These are phyloP conservation scores for Fulica atra DNA, from an alignment of 2,113 vertebrate species.

Conservation along the genomic window DNA sequence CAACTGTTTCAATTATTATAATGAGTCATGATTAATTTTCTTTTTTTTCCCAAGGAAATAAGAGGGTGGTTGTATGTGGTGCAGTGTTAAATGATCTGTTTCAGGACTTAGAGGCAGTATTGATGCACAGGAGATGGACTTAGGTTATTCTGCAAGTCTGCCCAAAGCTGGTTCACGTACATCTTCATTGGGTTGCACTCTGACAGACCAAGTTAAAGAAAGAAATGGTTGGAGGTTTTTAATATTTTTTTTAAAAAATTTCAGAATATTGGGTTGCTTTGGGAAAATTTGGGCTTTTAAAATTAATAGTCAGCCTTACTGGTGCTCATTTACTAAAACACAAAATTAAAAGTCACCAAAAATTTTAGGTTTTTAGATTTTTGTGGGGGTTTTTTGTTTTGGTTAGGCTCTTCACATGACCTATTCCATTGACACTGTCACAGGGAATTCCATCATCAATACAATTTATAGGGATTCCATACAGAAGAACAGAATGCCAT, in stretches of 20 bases:
- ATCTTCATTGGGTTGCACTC: neutral
- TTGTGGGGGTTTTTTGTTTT: neutral
- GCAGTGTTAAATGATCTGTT: neutral
- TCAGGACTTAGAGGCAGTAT: neutral
- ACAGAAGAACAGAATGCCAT: neutral
- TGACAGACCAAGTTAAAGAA: fast-evolving
- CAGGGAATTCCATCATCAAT: neutral
- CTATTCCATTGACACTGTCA: neutral
- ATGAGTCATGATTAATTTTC: neutral
- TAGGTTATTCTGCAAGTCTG: neutral
- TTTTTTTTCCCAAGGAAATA: neutral
- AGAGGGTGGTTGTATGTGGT: neutral
- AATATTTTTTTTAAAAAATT: neutral
- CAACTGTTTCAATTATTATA: neutral
- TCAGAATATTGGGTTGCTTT: neutral
- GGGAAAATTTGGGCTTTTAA: neutral
- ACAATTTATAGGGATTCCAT: neutral
- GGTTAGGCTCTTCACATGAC: neutral
- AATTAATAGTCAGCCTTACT: neutral
- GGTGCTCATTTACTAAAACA: neutral
- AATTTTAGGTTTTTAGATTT: neutral
- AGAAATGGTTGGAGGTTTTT: neutral
- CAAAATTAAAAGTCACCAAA: neutral
- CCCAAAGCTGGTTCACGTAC: neutral
- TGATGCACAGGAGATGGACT: neutral